These are phyloP conservation scores for Sussaba pulchella DNA, from an alignment of 2,888 invertebrate species.

Conservation along the genomic window DNA sequence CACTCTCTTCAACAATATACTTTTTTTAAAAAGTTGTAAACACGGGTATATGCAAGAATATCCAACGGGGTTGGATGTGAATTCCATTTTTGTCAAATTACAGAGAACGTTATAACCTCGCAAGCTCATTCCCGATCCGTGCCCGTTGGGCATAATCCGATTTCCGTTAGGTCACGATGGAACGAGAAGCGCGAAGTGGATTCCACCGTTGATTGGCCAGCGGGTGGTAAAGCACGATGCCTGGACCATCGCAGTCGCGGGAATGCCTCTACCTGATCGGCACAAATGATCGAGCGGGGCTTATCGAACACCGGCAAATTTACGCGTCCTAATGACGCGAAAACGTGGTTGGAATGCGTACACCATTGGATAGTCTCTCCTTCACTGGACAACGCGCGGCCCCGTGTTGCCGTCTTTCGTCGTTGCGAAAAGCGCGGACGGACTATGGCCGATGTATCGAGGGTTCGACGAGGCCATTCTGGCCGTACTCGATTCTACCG, in stretches of 20 bases:
- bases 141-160: conserved; percentile 62
- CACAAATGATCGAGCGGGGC: conserved; percentile 26
- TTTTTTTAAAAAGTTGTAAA: no score
- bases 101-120: conserved; percentile 9
- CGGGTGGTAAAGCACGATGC: conserved; percentile 54
- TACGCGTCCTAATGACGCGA: conserved; percentile 73
- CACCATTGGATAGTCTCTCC: not conserved
- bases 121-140: conserved; percentile 34
- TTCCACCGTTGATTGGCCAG: conserved; percentile 67
- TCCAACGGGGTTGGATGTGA: conserved; percentile 13
- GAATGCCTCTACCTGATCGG: conserved; percentile 8
- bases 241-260: conserved; percentile 55
- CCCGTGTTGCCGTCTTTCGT: not conserved
- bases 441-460: conserved; percentile 11
- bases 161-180: conserved; percentile 68
- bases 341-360: conserved; percentile 72
- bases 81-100: conserved; percentile 17
- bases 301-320: conserved; percentile 69
- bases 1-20: no score
- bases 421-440: conserved; percentile 2
- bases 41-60: no score
- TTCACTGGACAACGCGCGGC: not conserved
- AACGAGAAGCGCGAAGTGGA: conserved; percentile 57
- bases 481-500: not conserved
- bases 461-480: conserved; percentile 1